Evolutionary conservation across 2,797 vertebrate species (phyloP).

Genomic region (Hydrophis major): DNA sequence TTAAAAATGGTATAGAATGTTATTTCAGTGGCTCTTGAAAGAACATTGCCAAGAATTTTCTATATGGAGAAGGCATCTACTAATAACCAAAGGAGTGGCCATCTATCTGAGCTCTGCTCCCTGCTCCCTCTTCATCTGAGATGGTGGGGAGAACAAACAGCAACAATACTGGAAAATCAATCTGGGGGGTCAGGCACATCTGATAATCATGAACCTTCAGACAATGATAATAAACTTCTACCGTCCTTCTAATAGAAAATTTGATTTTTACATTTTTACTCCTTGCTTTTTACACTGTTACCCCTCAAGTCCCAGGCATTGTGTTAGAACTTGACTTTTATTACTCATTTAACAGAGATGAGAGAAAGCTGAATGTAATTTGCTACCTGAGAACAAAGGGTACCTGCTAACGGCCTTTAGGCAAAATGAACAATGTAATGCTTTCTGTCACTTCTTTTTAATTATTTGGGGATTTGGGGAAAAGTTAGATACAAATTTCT

Average conservation of each 20-base stretch:
- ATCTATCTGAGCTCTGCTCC: background rate
- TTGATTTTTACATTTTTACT: slow-evolving; percentile 38
- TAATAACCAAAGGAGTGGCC: background rate
- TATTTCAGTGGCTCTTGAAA: background rate
- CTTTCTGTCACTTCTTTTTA: slow-evolving; percentile 7
- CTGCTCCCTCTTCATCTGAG: fast-evolving
- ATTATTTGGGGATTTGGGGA: slow-evolving; percentile 4
- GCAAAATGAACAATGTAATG: slow-evolving; percentile 18
- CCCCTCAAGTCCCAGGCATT: slow-evolving; percentile 44
- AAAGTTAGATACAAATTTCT: slow-evolving; percentile 12
- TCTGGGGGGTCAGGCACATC: background rate
- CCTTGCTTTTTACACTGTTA: slow-evolving; percentile 48
- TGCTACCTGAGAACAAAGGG: slow-evolving; percentile 38
- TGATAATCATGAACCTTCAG: background rate
- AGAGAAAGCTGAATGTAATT: slow-evolving; percentile 39
- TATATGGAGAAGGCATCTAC: background rate
- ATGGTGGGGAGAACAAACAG: background rate
- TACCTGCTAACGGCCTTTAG: slow-evolving; percentile 43
- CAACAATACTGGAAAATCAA: background rate
- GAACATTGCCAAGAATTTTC: background rate
- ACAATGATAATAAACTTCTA: background rate
- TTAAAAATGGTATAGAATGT: background rate
- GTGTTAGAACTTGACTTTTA: slow-evolving; percentile 50
- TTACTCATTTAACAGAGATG: slow-evolving; percentile 57
- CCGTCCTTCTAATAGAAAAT: background rate